Percentiles rank a stretch among this genome's conserved stretches.
Conservation (phyloP, 2,797 vertebrate species). For the Salmo trutta region DNA sequence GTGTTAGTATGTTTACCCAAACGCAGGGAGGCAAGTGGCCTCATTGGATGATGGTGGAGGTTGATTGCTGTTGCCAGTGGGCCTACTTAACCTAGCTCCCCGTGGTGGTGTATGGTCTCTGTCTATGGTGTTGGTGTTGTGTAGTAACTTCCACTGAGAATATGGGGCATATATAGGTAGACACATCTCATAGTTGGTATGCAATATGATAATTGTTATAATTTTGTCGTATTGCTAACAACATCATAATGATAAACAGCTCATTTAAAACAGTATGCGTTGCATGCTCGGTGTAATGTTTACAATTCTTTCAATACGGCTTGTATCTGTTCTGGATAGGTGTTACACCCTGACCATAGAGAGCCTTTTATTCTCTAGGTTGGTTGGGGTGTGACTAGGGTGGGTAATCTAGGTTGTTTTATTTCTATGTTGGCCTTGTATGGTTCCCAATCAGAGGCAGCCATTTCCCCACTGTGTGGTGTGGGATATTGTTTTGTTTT, state of each 20-base stretch:
- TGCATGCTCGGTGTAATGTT: not conserved
- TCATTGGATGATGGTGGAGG: conserved; percentile 7
- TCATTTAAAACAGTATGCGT: not conserved
- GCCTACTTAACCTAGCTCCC: conserved; percentile 52
- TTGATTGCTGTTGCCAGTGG: conserved; percentile 47
- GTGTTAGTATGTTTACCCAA: conserved; percentile 35
- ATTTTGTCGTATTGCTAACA: not conserved
- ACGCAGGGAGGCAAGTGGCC: conserved; percentile 26
- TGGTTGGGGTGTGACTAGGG: too few species aligned
- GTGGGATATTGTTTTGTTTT: too few species aligned
- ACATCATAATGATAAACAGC: not conserved
- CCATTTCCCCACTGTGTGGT: too few species aligned
- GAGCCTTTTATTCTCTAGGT: too few species aligned
- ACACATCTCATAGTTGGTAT: not conserved
- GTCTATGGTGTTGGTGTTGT: conserved; percentile 24
- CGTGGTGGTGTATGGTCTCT: conserved; percentile 20
- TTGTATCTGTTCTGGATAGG: too few species aligned
- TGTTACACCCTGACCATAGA: too few species aligned
- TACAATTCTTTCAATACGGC: too few species aligned
- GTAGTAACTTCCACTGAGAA: not conserved
- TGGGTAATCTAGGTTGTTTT: too few species aligned
- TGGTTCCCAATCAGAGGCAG: too few species aligned
- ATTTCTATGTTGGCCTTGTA: too few species aligned
- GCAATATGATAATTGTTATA: not conserved
- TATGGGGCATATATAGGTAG: not conserved